A percentile compares a stretch with the other conserved stretches of the same genome.
Evolutionary conservation across 2,888 invertebrate genomes (phyloP).

Genomic region (Cynaeus angustus): DNA sequence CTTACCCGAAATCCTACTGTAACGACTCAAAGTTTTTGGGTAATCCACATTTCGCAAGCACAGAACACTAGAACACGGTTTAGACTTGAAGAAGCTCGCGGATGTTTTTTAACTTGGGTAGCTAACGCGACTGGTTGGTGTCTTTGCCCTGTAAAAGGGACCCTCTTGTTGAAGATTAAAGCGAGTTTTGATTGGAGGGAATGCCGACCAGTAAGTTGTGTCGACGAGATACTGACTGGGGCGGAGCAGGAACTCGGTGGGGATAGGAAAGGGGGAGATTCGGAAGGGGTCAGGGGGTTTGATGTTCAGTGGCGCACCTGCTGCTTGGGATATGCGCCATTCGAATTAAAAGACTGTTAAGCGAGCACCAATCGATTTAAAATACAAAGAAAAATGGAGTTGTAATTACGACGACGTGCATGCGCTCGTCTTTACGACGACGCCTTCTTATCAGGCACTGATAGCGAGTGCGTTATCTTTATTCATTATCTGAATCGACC

Average conservation of each 20-base stretch:
- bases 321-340: constrained; percentile 44
- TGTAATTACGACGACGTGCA: constrained; percentile 10
- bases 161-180: constrained; percentile 59
- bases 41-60: constrained; percentile 35
- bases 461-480: neutral
- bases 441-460: constrained; percentile 2
- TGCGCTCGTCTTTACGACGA: constrained; percentile 2
- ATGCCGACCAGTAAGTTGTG: constrained; percentile 58
- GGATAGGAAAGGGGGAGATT: constrained; percentile 47
- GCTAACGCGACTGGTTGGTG: constrained; percentile 58
- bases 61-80: constrained; percentile 28
- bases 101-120: constrained; percentile 55
- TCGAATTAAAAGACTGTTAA: constrained; percentile 23
- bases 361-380: constrained; percentile 47
- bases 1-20: constrained; percentile 41
- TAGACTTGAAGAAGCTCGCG: constrained; percentile 40
- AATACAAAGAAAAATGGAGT: constrained; percentile 48
- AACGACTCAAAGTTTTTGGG: neutral
- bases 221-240: constrained; percentile 46
- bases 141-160: constrained; percentile 63
- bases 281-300: constrained; percentile 53
- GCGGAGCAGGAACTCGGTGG: constrained; percentile 51
- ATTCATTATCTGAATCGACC: neutral
- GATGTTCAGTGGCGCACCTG: constrained; percentile 57
- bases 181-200: constrained; percentile 60